Percentiles rank a stretch among this genome's conserved stretches.
Evolutionary conservation across 1,140 invertebrate species (phyloP).

Genomic region (Aphis craccivora): DNA sequence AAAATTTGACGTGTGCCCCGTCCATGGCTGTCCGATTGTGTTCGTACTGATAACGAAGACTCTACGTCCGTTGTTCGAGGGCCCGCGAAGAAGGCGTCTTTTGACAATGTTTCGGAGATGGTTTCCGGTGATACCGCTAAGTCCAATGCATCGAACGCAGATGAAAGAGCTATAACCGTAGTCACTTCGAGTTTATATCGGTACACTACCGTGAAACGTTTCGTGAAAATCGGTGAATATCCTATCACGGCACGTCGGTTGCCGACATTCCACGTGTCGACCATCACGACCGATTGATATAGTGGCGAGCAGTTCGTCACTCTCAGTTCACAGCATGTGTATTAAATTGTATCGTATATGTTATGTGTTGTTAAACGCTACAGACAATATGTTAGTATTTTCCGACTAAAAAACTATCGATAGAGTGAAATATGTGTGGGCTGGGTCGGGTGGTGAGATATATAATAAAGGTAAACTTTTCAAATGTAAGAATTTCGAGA

Average conservation of each 20-base stretch:
- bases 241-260: no score
- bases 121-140: neutral
- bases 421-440: neutral
- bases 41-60: no score
- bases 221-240: neutral
- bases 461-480: neutral
- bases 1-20: no score
- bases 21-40: no score
- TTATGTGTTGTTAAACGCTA: no score
- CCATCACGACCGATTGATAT: neutral
- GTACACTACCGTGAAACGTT: neutral
- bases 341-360: neutral
- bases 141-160: neutral
- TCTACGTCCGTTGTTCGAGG: no score
- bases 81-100: no score
- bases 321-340: neutral
- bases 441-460: no score
- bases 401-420: neutral
- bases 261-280: no score
- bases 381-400: neutral
- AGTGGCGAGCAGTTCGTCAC: neutral
- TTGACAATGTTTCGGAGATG: neutral
- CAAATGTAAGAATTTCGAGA: neutral
- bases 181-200: neutral
- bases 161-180: neutral